These are phyloP conservation scores for Parnassius orleans DNA, from an alignment of 2,888 invertebrate species.

Conservation along the genomic window DNA sequence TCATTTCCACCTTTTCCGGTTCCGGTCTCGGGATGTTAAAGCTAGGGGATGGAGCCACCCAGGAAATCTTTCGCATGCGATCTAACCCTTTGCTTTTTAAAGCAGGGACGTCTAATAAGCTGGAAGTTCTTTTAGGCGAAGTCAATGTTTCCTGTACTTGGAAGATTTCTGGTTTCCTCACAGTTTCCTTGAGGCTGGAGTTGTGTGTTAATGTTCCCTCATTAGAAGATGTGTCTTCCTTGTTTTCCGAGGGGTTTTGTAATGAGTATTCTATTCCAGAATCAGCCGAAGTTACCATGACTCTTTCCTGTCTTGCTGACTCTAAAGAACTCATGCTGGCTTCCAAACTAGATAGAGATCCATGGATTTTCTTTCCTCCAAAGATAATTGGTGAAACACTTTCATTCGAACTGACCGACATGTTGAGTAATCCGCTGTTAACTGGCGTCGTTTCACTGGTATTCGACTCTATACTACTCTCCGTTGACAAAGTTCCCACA, in stretches of 20 bases:
- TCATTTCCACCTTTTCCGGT: conserved; percentile 56
- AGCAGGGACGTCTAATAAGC: conserved; percentile 70
- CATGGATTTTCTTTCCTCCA: conserved; percentile 68
- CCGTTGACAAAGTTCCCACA: conserved; percentile 52
- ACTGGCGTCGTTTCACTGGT: conserved; percentile 68
- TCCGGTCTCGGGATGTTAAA: conserved; percentile 64
- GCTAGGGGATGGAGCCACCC: conserved; percentile 78
- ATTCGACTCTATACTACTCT: conserved; percentile 65
- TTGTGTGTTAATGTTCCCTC: conserved; percentile 75
- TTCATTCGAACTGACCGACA: conserved; percentile 72
- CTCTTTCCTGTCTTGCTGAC: conserved; percentile 62
- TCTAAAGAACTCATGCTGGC: conserved; percentile 76
- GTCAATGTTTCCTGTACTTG: conserved; percentile 55
- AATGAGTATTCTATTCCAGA: conserved; percentile 74
- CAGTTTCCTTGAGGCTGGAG: conserved; percentile 64
- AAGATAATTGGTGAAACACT: conserved; percentile 74
- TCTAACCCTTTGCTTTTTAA: conserved; percentile 64
- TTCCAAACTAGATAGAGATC: conserved; percentile 72
- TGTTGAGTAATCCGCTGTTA: conserved; percentile 57
- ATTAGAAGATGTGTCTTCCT: conserved; percentile 70
- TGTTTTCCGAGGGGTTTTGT: conserved; percentile 61
- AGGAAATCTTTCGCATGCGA: conserved; percentile 81
- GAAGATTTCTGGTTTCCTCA: conserved; percentile 45
- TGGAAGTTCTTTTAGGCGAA: conserved; percentile 65
- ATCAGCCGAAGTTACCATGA: conserved; percentile 73